phyloP scores from a whole-genome alignment of 1,140 invertebrate genomes.

The Scylla paramamosain region DNA sequence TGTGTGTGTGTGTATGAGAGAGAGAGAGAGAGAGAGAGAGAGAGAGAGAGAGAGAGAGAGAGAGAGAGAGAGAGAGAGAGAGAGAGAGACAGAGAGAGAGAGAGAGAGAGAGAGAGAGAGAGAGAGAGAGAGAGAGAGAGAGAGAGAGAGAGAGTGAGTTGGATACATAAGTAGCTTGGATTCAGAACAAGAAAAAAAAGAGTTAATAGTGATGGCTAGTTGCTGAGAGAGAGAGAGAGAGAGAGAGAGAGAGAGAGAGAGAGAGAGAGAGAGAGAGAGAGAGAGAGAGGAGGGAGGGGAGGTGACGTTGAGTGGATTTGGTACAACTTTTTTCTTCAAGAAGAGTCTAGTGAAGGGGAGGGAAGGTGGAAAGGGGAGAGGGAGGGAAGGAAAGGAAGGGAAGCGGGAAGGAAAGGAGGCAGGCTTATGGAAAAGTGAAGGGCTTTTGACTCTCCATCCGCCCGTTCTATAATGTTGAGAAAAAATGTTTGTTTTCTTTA shows the following conservation, averaged over 20 bases:
- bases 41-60: not conserved
- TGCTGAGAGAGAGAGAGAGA: not conserved
- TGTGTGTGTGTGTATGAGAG: not conserved
- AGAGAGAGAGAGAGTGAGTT: too few species aligned
- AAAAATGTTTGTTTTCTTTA: too few species aligned
- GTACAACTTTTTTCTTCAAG: not conserved
- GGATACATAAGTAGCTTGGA: too few species aligned
- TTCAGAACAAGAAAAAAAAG: not conserved
- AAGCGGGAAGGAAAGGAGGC: not conserved
- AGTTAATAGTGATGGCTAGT: not conserved
- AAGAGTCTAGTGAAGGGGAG: not conserved
- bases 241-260: slow-evolving; percentile 19
- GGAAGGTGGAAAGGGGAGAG: not conserved
- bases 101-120: not conserved
- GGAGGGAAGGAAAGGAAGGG: not conserved
- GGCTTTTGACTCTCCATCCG: too few species aligned
- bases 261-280: not conserved
- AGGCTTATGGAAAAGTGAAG: not conserved
- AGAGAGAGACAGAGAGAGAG: not conserved
- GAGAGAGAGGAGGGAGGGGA: not conserved
- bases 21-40: slow-evolving; percentile 29
- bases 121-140: too few species aligned
- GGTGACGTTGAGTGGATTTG: not conserved
- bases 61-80: not conserved
- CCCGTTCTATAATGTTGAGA: too few species aligned